These are phyloP conservation scores for Ceuthmochares aereus DNA, from an alignment of 2,113 vertebrate genomes.

Conservation along the genomic window DNA sequence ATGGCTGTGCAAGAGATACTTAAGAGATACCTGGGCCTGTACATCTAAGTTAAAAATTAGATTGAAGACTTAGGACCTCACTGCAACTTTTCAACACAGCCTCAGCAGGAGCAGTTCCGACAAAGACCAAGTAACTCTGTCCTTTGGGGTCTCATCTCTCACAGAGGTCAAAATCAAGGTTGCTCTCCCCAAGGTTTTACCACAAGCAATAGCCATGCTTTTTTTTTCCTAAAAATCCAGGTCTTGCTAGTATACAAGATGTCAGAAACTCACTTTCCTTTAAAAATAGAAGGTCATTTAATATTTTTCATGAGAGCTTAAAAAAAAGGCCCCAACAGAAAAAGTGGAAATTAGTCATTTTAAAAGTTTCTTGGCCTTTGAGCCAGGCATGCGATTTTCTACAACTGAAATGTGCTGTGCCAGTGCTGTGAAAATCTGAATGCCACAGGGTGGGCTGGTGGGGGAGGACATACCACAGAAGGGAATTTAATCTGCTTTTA, in stretches of 20 bases:
- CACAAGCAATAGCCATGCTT: neutral
- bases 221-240: neutral
- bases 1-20: neutral
- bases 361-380: neutral
- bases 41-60: neutral
- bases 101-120: neutral
- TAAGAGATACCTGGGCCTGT: neutral
- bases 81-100: neutral
- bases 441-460: neutral
- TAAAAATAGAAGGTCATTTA: neutral
- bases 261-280: neutral
- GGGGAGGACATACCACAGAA: neutral
- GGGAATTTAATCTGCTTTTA: neutral
- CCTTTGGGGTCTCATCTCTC: neutral
- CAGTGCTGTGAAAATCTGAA: neutral
- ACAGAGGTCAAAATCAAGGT: neutral
- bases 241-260: neutral
- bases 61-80: neutral
- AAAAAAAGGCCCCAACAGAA: neutral
- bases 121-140: neutral
- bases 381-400: accelerated
- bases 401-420: neutral
- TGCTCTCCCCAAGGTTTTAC: neutral
- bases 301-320: neutral
- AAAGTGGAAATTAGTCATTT: neutral